phyloP scores from a whole-genome alignment of 2,797 vertebrate genomes.

The Trichosurus vulpecula region DNA sequence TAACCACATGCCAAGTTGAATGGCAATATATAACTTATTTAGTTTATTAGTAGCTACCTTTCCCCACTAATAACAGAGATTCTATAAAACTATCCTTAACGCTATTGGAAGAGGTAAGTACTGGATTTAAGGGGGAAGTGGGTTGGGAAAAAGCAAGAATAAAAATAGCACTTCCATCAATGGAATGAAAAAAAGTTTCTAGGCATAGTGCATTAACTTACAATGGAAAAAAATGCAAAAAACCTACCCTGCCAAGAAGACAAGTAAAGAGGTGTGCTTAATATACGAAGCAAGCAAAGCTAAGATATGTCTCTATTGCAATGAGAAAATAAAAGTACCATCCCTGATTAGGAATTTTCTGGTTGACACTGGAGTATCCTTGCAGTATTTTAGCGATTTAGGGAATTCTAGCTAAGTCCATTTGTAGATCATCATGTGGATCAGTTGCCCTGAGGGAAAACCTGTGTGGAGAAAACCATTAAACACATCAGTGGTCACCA shows the following conservation, averaged over 20 bases:
- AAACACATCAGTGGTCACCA: too few species aligned
- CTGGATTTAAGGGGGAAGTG: too few species aligned
- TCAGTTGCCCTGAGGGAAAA: background rate
- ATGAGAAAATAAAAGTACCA: background rate
- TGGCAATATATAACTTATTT: background rate
- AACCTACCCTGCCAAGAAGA: background rate
- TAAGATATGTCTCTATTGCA: background rate
- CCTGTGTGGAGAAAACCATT: background rate
- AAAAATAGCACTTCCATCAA: background rate
- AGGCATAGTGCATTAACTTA: too few species aligned
- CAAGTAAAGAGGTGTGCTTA: background rate
- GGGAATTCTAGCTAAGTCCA: background rate
- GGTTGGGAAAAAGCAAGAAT: background rate
- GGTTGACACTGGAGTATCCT: background rate
- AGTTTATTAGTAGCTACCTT: background rate
- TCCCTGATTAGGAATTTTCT: background rate
- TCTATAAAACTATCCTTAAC: background rate
- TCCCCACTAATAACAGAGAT: background rate
- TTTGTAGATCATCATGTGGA: background rate
- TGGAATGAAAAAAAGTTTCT: background rate
- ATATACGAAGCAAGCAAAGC: background rate
- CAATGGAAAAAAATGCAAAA: too few species aligned
- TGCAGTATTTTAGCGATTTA: background rate
- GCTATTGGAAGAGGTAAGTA: background rate
- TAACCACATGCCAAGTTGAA: background rate